Percentiles rank a stretch among this genome's conserved stretches.
Evolutionary conservation across 2,113 vertebrate species (phyloP).

Genomic region (Dromas ardeola): DNA sequence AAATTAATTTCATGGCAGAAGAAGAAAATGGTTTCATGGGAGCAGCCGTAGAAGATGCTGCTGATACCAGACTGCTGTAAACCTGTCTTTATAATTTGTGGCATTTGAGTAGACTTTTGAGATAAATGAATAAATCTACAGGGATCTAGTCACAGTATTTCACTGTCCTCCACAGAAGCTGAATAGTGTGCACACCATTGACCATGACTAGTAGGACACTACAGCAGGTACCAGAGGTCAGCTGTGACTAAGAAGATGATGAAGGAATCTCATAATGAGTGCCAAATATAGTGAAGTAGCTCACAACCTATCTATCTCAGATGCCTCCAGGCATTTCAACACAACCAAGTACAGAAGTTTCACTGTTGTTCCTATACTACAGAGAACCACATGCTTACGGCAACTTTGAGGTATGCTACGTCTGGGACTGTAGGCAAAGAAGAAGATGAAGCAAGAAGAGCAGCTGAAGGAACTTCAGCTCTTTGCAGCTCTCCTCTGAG

Average conservation of each 20-base stretch:
- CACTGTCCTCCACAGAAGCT: neutral
- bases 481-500: neutral
- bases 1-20: neutral
- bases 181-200: neutral
- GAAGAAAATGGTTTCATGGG: neutral
- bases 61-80: neutral
- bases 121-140: neutral
- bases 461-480: neutral
- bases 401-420: neutral
- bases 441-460: neutral
- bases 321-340: neutral
- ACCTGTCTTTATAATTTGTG: neutral
- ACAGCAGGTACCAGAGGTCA: neutral
- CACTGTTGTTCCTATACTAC: neutral
- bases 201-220: neutral
- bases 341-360: neutral
- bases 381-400: neutral
- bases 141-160: neutral
- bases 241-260: neutral
- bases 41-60: neutral
- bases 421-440: neutral
- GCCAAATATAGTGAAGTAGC: neutral
- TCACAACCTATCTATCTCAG: neutral
- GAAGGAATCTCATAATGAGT: neutral
- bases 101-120: neutral